Conservation (phyloP, 2,888 invertebrate species). For the Metacarcinus magister region DNA sequence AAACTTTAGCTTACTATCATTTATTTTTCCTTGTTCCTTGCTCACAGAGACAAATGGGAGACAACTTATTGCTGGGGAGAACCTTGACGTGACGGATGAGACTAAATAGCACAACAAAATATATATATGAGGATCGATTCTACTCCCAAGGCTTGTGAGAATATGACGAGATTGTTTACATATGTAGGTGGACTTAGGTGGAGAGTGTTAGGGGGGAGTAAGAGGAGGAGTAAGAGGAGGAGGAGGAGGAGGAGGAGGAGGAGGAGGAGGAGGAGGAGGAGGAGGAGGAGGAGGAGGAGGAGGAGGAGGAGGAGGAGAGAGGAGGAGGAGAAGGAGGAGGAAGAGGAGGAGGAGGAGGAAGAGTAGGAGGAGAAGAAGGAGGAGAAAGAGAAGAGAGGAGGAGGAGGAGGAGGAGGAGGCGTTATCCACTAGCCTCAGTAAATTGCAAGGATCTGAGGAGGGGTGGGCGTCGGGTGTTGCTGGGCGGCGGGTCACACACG, state of each 20-base stretch:
- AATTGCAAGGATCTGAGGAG: not conserved
- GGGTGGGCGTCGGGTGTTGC: too few relatives aligned
- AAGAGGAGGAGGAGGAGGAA: not conserved
- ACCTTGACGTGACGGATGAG: not conserved
- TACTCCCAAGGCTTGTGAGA: not conserved
- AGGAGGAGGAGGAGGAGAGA: not conserved
- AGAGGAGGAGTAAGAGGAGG: slow-evolving; percentile 7
- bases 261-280: slow-evolving; percentile 22
- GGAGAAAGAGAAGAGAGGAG: not conserved
- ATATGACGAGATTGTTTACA: not conserved
- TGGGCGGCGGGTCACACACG: not conserved
- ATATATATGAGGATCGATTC: not conserved
- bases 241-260: slow-evolving; percentile 49
- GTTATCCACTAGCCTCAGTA: not conserved
- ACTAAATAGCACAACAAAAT: not conserved
- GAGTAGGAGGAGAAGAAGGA: not conserved
- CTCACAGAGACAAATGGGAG: not conserved
- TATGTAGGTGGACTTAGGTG: not conserved
- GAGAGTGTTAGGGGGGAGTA: not conserved
- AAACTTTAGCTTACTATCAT: not conserved
- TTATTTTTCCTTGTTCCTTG: slow-evolving; percentile 4
- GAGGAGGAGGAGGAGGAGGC: not conserved
- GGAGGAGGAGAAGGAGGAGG: not conserved
- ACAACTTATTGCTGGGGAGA: not conserved
- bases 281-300: slow-evolving; percentile 38